Evolutionary conservation across 2,113 vertebrate species (phyloP), one percentile per base, ranked within the genome.

Genomic region (Agapornis roseicollis): DNA sequence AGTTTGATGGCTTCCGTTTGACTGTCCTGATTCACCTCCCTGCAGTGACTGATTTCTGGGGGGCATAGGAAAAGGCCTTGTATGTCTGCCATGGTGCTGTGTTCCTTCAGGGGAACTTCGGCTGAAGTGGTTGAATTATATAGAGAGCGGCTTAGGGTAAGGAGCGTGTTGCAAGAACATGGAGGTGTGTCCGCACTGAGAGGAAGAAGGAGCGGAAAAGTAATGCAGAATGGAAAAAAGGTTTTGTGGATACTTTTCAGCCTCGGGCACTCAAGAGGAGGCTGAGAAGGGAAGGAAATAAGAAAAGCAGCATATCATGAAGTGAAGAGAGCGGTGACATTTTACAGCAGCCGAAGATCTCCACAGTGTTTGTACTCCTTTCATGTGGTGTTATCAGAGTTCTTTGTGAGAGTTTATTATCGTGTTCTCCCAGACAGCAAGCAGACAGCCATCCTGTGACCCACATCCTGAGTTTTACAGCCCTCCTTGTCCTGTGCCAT

Each of bases 401-500:
- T 74, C 80, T 84, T 87, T 93, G 82, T 9, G 2, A 46, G 73
- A 64, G 86, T 92, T 96, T 95, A 94, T 96, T 95, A 93, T 93
- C 61, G 0, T 93, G 61, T 74, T 93, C 82, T 91, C 69, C 66
- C 88, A 94, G 96, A 96, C 96, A 93, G 69, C 92, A 90, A 94
- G 96, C 96, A 96, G 94, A 90, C 94, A 81, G 93, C 83, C 86
- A 92, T 94, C 93, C 95, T 96, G 86, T 95, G 94, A 96, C 94
- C 96, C 88, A 94, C 83, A 95, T 97, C 96, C 96, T 96, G 93
- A 90, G 53, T 95, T 94, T 94, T 96, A 95, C 83, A 92, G 73
- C 92, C 90, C 86, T 89, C 70, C 88, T 85, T 92, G 96, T 96
- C 83, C 89, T 93, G 53, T 92, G 86, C 92, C 93, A 89, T 77